phyloP scores from a whole-genome alignment of 2,797 vertebrate genomes.

The Schizopygopsis pylzovi region DNA sequence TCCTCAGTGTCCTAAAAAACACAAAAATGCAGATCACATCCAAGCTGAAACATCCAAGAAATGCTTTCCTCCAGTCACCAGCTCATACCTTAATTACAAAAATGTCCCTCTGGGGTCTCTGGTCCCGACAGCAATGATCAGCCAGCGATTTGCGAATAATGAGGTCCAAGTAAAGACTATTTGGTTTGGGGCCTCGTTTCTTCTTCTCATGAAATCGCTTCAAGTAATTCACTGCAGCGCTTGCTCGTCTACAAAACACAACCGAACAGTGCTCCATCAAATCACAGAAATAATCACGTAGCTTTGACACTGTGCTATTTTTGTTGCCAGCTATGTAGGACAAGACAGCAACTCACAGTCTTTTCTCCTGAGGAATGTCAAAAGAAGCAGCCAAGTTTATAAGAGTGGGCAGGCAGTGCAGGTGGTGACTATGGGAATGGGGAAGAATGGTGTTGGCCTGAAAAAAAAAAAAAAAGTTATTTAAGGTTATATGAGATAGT shows the following conservation, averaged over 20 bases:
- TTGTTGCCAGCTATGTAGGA: not conserved
- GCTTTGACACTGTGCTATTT: not conserved
- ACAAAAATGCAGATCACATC: slow-evolving; percentile 19
- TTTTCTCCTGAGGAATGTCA: slow-evolving; percentile 93
- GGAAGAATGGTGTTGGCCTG: slow-evolving; percentile 98
- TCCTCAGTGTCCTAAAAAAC: slow-evolving; percentile 92
- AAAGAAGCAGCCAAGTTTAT: slow-evolving; percentile 99
- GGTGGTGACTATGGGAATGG: slow-evolving; percentile 96
- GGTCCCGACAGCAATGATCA: slow-evolving; percentile 87
- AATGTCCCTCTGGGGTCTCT: slow-evolving; percentile 91
- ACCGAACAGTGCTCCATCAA: slow-evolving; percentile 10
- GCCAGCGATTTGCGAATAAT: slow-evolving; percentile 93
- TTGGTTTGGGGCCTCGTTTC: slow-evolving; percentile 92
- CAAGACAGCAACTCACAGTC: slow-evolving; percentile 82
- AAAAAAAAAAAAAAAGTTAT: slow-evolving; percentile 29
- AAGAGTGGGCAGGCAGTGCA: slow-evolving; percentile 95
- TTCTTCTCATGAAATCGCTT: slow-evolving; percentile 99
- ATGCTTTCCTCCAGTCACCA: not conserved
- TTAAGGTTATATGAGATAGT: not conserved
- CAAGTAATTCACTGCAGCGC: slow-evolving; percentile 94
- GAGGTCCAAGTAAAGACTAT: slow-evolving; percentile 96
- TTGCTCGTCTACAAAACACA: slow-evolving; percentile 83
- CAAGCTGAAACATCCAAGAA: not conserved
- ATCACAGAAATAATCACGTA: not conserved
- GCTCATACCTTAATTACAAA: slow-evolving; percentile 90